A percentile compares a stretch with the other conserved stretches of the same genome.
Evolutionary conservation across 2,888 invertebrate genomes (phyloP).

Genomic region (Calliphora vomitoria): DNA sequence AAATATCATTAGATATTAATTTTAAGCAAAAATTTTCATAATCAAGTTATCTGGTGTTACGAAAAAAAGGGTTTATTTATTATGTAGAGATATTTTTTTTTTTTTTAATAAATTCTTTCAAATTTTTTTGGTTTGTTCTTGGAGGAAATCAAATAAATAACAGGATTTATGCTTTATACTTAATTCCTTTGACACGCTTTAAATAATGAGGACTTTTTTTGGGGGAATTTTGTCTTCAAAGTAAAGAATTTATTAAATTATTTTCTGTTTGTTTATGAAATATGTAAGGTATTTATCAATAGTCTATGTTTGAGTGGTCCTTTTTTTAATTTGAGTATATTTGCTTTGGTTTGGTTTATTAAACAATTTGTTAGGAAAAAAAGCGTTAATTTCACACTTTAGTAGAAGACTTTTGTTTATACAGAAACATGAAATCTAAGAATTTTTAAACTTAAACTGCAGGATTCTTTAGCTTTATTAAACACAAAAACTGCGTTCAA

Average conservation of each 20-base stretch:
- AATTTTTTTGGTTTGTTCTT: background rate
- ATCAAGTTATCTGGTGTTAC: conserved; percentile 52
- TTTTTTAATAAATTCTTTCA: conserved; percentile 48
- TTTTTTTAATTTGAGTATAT: background rate
- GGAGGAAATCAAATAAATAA: conserved; percentile 41
- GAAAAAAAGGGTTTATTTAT: conserved; percentile 42
- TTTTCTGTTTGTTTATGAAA: conserved; percentile 10
- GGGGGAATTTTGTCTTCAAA: background rate
- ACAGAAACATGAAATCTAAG: too few relatives aligned
- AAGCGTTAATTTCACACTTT: too few relatives aligned
- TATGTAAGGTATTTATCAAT: conserved; percentile 30
- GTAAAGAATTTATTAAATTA: conserved; percentile 34
- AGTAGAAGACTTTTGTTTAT: too few relatives aligned
- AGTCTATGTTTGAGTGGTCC: background rate
- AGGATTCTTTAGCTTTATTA: too few relatives aligned
- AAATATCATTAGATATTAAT: conserved; percentile 69
- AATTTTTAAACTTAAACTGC: too few relatives aligned
- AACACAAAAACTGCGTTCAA: too few relatives aligned
- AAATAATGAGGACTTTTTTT: conserved; percentile 32
- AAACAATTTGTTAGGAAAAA: too few relatives aligned
- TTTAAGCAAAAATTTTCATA: conserved; percentile 60
- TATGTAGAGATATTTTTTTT: background rate
- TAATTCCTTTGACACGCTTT: conserved; percentile 29
- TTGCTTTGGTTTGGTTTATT: too few relatives aligned
- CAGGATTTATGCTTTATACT: conserved; percentile 31